A percentile compares a stretch with the other conserved stretches of the same genome.
These are phyloP conservation scores for Cygnus buccinator DNA, from an alignment of 2,113 vertebrate genomes.

Conservation along the genomic window DNA sequence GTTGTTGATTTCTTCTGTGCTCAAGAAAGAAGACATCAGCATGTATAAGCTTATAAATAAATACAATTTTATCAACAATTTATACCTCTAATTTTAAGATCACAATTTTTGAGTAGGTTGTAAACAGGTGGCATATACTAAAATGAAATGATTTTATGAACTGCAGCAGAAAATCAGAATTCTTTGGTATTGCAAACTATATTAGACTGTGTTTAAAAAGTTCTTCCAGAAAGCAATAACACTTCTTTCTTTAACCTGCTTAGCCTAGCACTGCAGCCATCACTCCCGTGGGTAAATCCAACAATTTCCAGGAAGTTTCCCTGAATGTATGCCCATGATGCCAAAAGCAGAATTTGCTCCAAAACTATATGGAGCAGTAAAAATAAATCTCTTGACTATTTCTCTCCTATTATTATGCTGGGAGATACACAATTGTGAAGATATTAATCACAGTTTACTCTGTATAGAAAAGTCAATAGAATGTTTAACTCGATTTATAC, in stretches of 20 bases:
- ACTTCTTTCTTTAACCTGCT: not conserved
- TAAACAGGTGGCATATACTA: not conserved
- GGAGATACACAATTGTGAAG: not conserved
- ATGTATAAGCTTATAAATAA: not conserved
- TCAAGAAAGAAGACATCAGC: not conserved
- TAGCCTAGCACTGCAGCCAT: not conserved
- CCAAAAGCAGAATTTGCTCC: not conserved
- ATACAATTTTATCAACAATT: not conserved
- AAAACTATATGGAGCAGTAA: not conserved
- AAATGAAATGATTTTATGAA: not conserved
- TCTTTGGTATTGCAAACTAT: not conserved
- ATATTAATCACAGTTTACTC: slow-evolving; percentile 42
- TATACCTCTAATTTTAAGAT: not conserved
- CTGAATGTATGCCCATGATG: not conserved
- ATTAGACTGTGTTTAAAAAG: not conserved
- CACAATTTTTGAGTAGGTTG: not conserved
- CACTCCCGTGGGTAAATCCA: not conserved
- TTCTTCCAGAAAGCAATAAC: not conserved
- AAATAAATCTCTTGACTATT: not conserved
- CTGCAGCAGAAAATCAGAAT: not conserved
- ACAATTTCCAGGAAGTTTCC: not conserved
- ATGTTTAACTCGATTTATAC: slow-evolving; percentile 43
- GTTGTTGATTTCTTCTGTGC: not conserved
- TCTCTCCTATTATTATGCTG: not conserved
- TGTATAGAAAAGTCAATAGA: not conserved